Base-by-base conservation (phyloP, 2,113 vertebrate species). In the Phyllostomus discolor region DNA sequence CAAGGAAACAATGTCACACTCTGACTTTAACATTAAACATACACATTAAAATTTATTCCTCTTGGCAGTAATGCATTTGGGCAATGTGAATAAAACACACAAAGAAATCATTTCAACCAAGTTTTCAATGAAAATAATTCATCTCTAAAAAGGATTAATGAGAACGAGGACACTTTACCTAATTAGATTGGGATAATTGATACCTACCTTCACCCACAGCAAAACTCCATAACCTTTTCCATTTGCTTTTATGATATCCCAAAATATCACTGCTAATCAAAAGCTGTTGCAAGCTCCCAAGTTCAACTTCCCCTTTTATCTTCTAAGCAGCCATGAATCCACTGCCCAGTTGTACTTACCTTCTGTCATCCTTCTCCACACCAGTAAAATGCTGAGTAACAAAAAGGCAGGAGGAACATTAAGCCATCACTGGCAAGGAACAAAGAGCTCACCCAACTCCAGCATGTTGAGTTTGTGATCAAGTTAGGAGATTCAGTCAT, bases 321-420 rank as follows among this genome's bases (percentile, higher is more conserved):
- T 81, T 72, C 38, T 91, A 69, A 85, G 46, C 31, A 97, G 50
- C 31, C 64, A 91, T 26, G 83, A 90, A 75, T n/a, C 20, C 88
- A 33, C 41, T 48, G 1, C 90, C 90, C 48, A 59, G n/a, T 87
- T 54, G 75, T 90, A 26, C 33, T 93, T 95, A 31, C 43, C 91
- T 96, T 94, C 35, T 89, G 24, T 85, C 38, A 12, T 59, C 54
- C 11, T 48, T 95, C 48, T 75, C 6, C 87, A 41, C 19, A 73
- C 11, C 48, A 91, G 43, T 35, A 91, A 91, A 96, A 97, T 92
- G 19, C 81, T 82, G 70, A 79, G 79, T 88, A 90, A 96, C 85
- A 86, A 93, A 96, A 50, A 91, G 35, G 5, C 41, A 82, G 46
- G 78, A 95, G 33, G 94, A 95, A 93, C 50, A 93, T 1, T 75